Conservation (phyloP, 2,888 invertebrate species). For the Rhogogaster chlorosoma region DNA sequence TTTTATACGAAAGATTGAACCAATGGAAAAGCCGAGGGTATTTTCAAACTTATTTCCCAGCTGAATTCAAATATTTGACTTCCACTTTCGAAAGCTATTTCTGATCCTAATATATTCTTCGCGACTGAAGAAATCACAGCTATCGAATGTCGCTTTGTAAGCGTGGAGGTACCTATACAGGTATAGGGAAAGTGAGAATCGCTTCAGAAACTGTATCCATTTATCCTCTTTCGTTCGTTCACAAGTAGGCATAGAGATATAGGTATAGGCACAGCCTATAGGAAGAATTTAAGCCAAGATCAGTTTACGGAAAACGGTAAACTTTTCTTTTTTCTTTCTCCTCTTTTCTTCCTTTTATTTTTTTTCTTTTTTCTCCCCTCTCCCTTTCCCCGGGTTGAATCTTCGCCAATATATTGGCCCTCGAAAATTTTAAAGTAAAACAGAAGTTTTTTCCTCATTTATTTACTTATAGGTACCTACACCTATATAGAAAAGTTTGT, state of each 20-base stretch:
- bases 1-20: background rate
- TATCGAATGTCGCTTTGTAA: constrained; percentile 8
- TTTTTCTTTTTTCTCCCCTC: background rate
- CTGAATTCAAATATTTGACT: constrained; percentile 46
- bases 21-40: background rate
- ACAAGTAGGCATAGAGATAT: background rate
- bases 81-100: constrained; percentile 40
- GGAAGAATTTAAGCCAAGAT: constrained; percentile 19
- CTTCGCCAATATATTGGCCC: background rate
- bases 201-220: constrained; percentile 36
- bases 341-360: background rate
- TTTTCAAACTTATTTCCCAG: background rate
- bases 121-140: background rate
- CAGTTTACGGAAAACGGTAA: background rate
- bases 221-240: constrained; percentile 1
- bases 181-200: constrained; percentile 13
- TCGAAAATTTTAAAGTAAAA: background rate
- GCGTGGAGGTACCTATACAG: background rate
- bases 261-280: background rate
- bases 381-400: background rate
- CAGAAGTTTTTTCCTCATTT: background rate
- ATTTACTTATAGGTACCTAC: constrained; percentile 3
- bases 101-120: constrained; percentile 35
- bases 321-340: background rate
- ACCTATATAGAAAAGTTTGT: constrained; percentile 1